A percentile compares a stretch with the other conserved stretches of the same genome.
Evolutionary conservation across 2,797 vertebrate species (phyloP).

Genomic region (Cygnus olor): DNA sequence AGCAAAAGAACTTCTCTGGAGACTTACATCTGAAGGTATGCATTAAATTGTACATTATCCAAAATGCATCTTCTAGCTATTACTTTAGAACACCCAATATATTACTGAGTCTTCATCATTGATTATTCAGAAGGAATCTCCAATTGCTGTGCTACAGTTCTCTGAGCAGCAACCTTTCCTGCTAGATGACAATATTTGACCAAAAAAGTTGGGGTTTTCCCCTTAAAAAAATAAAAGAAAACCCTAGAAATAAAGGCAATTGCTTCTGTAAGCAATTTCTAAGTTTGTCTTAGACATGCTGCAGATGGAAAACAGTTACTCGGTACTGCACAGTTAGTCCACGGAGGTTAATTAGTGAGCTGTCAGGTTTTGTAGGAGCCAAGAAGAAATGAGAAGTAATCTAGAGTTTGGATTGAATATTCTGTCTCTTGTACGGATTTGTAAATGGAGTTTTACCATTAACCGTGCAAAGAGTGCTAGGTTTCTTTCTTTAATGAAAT

Average conservation of each 20-base stretch:
- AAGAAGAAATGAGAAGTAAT: conserved; percentile 37
- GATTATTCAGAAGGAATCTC: neutral
- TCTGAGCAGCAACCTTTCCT: neutral
- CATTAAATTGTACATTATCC: neutral
- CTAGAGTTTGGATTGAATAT: conserved; percentile 37
- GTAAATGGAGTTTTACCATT: neutral
- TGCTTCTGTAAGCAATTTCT: conserved; percentile 27
- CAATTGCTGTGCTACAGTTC: neutral
- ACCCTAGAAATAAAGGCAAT: conserved; percentile 10
- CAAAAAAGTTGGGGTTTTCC: neutral
- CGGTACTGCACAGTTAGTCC: neutral
- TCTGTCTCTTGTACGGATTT: conserved; percentile 24
- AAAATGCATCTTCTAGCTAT: neutral
- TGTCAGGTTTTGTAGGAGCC: conserved; percentile 10
- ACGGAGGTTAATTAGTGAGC: conserved; percentile 34
- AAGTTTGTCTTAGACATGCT: conserved; percentile 14
- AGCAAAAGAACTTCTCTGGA: neutral
- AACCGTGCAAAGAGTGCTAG: neutral
- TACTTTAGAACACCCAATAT: neutral
- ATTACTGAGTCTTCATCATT: neutral
- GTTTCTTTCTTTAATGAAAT: neutral
- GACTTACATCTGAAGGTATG: neutral
- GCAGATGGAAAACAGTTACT: conserved; percentile 45
- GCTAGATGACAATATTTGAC: neutral
- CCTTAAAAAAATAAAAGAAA: neutral